Conservation (phyloP, 2,888 invertebrate species). For the Campoplex nolae region DNA sequence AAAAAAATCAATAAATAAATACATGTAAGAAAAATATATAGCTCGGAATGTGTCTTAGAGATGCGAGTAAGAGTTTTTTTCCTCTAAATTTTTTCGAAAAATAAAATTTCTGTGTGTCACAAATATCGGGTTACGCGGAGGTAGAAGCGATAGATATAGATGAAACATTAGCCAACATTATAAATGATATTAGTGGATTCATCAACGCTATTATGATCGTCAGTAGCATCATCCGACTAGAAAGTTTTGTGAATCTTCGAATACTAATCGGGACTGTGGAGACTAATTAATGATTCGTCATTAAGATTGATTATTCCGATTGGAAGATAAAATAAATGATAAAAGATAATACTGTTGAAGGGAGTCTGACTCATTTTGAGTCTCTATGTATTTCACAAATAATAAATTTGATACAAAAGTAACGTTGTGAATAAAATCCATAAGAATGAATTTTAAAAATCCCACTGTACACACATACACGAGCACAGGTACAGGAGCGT, state of each 20-base stretch:
- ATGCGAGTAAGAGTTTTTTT: slow-evolving; percentile 40
- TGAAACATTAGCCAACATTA: slow-evolving; percentile 35
- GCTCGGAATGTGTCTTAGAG: slow-evolving; percentile 53
- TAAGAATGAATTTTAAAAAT: slow-evolving; percentile 1
- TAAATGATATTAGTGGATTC: slow-evolving; percentile 29
- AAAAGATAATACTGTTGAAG: slow-evolving; percentile 17
- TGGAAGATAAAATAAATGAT: slow-evolving; percentile 19
- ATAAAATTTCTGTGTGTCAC: slow-evolving; percentile 67
- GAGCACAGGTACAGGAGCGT: neutral
- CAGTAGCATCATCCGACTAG: slow-evolving; percentile 58
- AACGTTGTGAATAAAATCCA: slow-evolving; percentile 29
- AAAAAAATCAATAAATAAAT: slow-evolving; percentile 33
- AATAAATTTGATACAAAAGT: slow-evolving; percentile 38
- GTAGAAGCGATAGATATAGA: slow-evolving; percentile 55
- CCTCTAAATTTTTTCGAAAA: slow-evolving; percentile 48
- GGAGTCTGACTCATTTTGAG: slow-evolving; percentile 30
- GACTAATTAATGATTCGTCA: slow-evolving; percentile 52
- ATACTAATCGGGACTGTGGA: slow-evolving; percentile 50
- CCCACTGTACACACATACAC: neutral
- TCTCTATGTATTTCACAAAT: slow-evolving; percentile 13
- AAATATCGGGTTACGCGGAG: slow-evolving; percentile 63
- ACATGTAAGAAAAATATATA: slow-evolving; percentile 41
- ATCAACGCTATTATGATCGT: slow-evolving; percentile 39
- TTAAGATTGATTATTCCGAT: slow-evolving; percentile 44
- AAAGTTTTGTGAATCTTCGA: slow-evolving; percentile 49